Percentiles rank a stretch among this genome's conserved stretches.
Conservation (phyloP, 2,888 invertebrate species). For the Trichacis sp. region DNA sequence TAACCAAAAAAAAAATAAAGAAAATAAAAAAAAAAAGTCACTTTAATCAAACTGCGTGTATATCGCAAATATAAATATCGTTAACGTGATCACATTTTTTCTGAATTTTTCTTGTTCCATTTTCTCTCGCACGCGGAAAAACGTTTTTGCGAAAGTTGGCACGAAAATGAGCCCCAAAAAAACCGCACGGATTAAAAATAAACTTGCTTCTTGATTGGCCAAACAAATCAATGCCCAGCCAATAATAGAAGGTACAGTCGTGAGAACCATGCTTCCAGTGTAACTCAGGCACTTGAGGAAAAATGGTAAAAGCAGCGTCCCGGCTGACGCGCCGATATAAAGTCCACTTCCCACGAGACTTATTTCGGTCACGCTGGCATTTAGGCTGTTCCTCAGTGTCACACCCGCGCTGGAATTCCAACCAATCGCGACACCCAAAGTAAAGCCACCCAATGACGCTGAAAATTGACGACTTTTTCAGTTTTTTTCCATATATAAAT, state of each 20-base stretch:
- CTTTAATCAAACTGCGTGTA: no score
- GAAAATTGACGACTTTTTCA: constrained; percentile 30
- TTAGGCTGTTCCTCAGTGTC: constrained; percentile 47
- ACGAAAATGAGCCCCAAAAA: background rate
- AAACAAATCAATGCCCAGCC: constrained; percentile 56
- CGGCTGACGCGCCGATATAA: constrained; percentile 53
- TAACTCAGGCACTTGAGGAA: constrained; percentile 45
- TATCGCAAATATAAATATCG: no score
- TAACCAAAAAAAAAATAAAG: no score
- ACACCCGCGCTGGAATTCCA: constrained; percentile 59
- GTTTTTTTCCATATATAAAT: background rate
- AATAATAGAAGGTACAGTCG: constrained; percentile 45
- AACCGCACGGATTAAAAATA: background rate
- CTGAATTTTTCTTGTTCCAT: no score
- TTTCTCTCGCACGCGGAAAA: no score
- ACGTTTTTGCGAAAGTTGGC: no score
- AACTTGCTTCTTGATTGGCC: constrained; percentile 49
- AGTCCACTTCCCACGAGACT: constrained; percentile 52
- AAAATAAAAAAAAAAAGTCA: no score
- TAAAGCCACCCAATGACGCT: constrained; percentile 61
- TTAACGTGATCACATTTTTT: no score
- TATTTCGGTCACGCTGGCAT: constrained; percentile 48
- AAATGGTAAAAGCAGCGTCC: constrained; percentile 49
- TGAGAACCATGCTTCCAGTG: constrained; percentile 46
- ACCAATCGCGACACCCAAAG: constrained; percentile 57